phyloP scores from a whole-genome alignment of 1,140 invertebrate species.

The Ruditapes philippinarum region DNA sequence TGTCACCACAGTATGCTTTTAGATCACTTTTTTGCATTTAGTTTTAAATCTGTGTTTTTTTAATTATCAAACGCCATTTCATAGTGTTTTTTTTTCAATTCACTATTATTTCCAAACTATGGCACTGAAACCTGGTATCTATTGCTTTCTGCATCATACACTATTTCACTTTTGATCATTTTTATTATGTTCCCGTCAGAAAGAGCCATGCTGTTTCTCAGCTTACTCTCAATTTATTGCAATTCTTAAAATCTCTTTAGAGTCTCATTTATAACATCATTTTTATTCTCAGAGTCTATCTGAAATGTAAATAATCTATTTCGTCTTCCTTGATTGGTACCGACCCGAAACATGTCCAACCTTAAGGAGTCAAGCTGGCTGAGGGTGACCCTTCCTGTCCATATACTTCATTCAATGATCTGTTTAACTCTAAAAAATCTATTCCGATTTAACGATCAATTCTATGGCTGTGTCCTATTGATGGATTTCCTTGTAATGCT shows the following conservation, averaged over 20 bases:
- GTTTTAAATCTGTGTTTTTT: not conserved
- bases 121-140: constrained; percentile 52
- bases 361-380: constrained; percentile 8
- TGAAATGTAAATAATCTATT: not conserved
- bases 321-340: not conserved
- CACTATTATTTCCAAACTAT: not conserved
- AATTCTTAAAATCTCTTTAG: constrained; percentile 37
- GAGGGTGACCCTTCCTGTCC: not conserved
- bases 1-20: not conserved
- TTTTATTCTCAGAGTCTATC: not conserved
- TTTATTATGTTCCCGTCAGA: not conserved
- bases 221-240: not conserved
- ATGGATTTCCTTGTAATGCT: constrained; percentile 40
- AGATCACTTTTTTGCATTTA: not conserved
- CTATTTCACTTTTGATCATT: not conserved
- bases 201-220: not conserved
- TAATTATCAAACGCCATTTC: not conserved
- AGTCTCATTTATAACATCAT: not conserved
- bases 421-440: not conserved
- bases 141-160: not conserved
- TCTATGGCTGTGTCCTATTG: not conserved
- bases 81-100: not conserved
- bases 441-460: constrained; percentile 35
- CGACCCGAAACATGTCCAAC: constrained; percentile 30
- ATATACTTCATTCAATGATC: not conserved